Percentiles rank a stretch among this genome's conserved stretches.
Evolutionary conservation across 2,113 vertebrate species (phyloP).

Genomic region (Mandrillus leucophaeus): DNA sequence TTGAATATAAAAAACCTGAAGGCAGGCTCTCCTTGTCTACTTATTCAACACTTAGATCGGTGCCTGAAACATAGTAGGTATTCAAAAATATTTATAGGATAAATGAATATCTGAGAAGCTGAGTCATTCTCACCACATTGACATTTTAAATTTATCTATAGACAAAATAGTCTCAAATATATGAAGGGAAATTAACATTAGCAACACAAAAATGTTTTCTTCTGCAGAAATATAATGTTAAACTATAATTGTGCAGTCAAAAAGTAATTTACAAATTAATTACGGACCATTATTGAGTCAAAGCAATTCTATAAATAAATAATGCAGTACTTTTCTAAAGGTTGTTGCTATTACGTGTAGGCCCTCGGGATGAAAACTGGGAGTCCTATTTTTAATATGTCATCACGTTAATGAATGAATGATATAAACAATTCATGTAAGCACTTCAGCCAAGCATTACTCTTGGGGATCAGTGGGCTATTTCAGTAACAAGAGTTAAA

Average conservation of each 20-base stretch:
- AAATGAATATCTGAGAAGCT: not conserved
- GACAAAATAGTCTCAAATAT: not conserved
- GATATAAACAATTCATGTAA: slow-evolving; percentile 43
- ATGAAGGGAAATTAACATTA: slow-evolving; percentile 20
- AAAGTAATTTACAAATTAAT: slow-evolving; percentile 52
- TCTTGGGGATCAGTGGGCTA: not conserved
- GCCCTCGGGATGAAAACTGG: slow-evolving; percentile 14
- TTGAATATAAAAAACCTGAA: not conserved
- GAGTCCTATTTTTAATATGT: slow-evolving; percentile 45
- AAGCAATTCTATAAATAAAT: slow-evolving; percentile 56
- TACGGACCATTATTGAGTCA: slow-evolving; percentile 32
- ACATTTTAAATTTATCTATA: not conserved
- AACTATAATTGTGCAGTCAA: slow-evolving; percentile 31
- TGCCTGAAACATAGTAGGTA: not conserved
- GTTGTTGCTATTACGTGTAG: slow-evolving; percentile 45
- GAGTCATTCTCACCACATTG: not conserved
- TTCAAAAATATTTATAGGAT: not conserved
- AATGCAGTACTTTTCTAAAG: slow-evolving; percentile 36
- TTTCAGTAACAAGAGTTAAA: slow-evolving; percentile 43
- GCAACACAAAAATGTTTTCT: not conserved
- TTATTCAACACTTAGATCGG: not conserved
- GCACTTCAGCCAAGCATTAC: slow-evolving; percentile 1
- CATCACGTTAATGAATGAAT: slow-evolving; percentile 34
- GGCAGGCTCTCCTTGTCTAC: not conserved
- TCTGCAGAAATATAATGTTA: not conserved